These are phyloP conservation scores for Lucilia sericata DNA, from an alignment of 1,140 invertebrate genomes.

Conservation along the genomic window DNA sequence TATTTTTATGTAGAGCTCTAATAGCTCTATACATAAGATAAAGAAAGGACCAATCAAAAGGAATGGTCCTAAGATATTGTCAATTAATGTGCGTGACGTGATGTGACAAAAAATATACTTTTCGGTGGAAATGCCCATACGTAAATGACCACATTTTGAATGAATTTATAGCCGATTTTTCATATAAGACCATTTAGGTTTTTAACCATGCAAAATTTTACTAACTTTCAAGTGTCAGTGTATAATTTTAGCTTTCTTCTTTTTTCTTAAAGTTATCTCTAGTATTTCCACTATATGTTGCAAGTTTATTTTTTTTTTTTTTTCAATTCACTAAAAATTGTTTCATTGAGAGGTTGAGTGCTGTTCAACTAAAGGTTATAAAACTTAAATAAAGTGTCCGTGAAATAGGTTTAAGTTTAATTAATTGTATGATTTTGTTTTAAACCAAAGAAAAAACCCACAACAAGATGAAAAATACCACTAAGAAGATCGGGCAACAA, in stretches of 20 bases:
- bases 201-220: neutral
- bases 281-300: neutral
- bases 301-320: neutral
- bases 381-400: slow-evolving; percentile 36
- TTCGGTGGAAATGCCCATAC: too few species aligned
- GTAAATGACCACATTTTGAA: too few species aligned
- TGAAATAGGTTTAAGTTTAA: slow-evolving; percentile 43
- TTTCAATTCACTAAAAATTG: neutral
- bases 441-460: neutral
- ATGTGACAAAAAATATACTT: too few species aligned
- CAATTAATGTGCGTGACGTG: too few species aligned
- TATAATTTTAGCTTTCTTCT: neutral
- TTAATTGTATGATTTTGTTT: slow-evolving; percentile 35
- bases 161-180: too few species aligned
- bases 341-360: slow-evolving; percentile 2
- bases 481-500: neutral
- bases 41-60: too few species aligned
- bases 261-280: neutral
- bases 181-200: too few species aligned
- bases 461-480: neutral
- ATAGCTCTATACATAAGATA: too few species aligned
- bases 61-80: too few species aligned
- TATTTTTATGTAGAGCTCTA: too few species aligned
- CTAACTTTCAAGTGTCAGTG: neutral
- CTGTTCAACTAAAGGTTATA: slow-evolving; percentile 23